phyloP scores from a whole-genome alignment of 2,888 invertebrate species.

The Oscheius sp. region DNA sequence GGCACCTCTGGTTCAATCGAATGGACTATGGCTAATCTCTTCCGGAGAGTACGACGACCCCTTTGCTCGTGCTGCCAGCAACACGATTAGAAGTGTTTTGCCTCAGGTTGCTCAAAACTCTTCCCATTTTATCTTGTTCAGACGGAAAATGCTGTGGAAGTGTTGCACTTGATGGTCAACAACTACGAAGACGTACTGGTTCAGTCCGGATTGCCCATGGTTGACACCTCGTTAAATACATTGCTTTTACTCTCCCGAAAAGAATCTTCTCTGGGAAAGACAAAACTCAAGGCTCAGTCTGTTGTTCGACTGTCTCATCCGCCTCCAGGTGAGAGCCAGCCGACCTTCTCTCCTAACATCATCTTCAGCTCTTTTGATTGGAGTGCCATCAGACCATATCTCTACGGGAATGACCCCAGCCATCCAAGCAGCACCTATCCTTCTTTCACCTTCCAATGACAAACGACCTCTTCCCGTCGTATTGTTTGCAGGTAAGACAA shows the following conservation, averaged over 20 bases:
- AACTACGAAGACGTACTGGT: conserved; percentile 49
- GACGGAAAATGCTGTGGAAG: conserved; percentile 60
- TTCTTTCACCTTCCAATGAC: conserved; percentile 60
- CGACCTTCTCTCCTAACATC: not conserved
- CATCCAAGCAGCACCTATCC: conserved; percentile 47
- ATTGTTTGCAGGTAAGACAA: conserved; percentile 60
- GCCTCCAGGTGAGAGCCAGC: conserved; percentile 55
- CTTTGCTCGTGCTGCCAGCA: conserved; percentile 54
- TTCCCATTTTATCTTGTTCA: not conserved
- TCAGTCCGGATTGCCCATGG: conserved; percentile 38
- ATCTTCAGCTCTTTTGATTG: conserved; percentile 64
- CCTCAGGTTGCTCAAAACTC: conserved; percentile 47
- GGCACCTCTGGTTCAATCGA: conserved; percentile 48
- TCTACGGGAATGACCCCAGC: conserved; percentile 48
- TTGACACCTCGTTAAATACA: conserved; percentile 59
- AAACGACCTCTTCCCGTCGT: conserved; percentile 64
- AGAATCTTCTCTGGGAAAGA: conserved; percentile 30
- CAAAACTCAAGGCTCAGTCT: conserved; percentile 50
- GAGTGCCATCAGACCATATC: conserved; percentile 64
- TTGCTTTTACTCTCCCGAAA: conserved; percentile 54
- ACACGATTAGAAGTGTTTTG: conserved; percentile 55
- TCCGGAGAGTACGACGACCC: conserved; percentile 64
- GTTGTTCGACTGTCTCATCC: conserved; percentile 66
- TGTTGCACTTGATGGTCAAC: conserved; percentile 62
- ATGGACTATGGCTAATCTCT: conserved; percentile 60